Evolutionary conservation across 92 coral and sea anemone species (phyloP).

Genomic region (Porites evermanni): DNA sequence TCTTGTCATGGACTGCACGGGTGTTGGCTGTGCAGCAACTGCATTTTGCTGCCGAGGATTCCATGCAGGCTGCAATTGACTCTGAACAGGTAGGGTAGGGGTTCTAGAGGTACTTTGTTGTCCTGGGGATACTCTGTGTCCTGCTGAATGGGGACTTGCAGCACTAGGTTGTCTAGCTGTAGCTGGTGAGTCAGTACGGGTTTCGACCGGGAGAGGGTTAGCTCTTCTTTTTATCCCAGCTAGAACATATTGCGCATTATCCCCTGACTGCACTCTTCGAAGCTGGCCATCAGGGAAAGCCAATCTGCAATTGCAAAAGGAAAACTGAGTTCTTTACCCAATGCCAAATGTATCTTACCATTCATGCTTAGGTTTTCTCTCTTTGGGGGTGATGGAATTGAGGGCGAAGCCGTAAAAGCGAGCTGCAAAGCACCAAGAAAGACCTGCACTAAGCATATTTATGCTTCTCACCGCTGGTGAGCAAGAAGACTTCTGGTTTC

Average conservation of each 20-base stretch:
- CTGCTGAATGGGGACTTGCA: slow-evolving; percentile 37
- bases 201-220: slow-evolving; percentile 74
- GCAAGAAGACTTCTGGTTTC: too few relatives aligned
- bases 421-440: too few relatives aligned
- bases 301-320: slow-evolving; percentile 55
- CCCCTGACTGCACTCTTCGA: slow-evolving; percentile 84
- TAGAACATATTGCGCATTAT: slow-evolving; percentile 88
- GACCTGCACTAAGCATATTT: too few relatives aligned
- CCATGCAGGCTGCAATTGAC: slow-evolving; percentile 70
- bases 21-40: slow-evolving; percentile 26
- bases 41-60: slow-evolving; percentile 64
- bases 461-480: too few relatives aligned
- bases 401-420: too few relatives aligned
- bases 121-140: slow-evolving; percentile 27
- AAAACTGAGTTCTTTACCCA: neutral
- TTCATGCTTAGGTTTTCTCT: neutral
- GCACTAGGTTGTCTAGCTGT: slow-evolving; percentile 30
- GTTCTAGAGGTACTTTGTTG: slow-evolving; percentile 61
- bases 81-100: slow-evolving; percentile 82
- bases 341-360: neutral
- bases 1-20: slow-evolving; percentile 17
- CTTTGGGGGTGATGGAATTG: too few relatives aligned
- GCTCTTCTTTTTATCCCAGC: slow-evolving; percentile 86
- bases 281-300: slow-evolving; percentile 91
- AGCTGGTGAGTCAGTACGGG: slow-evolving; percentile 58